These are phyloP conservation scores for Danio choprae DNA, from an alignment of 2,797 vertebrate genomes.

Conservation along the genomic window DNA sequence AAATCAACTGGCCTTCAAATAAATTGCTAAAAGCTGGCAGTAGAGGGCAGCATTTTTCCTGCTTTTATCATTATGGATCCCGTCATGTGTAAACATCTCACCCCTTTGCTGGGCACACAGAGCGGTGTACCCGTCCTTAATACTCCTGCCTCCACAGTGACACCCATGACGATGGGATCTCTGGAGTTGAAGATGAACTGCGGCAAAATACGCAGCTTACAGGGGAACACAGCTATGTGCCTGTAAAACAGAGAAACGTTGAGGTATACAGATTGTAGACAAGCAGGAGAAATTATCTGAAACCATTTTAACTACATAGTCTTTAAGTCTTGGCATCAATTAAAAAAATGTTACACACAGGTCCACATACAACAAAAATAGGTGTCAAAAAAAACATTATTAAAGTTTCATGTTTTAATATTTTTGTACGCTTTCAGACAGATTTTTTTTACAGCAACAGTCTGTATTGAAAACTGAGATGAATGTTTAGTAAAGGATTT, in stretches of 20 bases:
- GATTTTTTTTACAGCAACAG: too few relatives aligned
- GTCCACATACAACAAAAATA: too few relatives aligned
- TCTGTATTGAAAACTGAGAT: too few relatives aligned
- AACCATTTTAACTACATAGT: not conserved
- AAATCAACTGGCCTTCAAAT: not conserved
- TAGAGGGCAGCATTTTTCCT: not conserved
- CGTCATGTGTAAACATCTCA: constrained; percentile 70
- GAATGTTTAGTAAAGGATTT: too few relatives aligned
- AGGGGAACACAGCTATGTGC: constrained; percentile 94
- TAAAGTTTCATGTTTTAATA: too few relatives aligned
- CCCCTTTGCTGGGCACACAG: constrained; percentile 95
- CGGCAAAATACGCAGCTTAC: constrained; percentile 93
- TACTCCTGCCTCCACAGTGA: constrained; percentile 89
- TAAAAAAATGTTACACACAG: too few relatives aligned
- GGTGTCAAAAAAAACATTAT: too few relatives aligned
- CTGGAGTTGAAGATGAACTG: constrained; percentile 99
- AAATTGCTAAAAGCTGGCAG: not conserved
- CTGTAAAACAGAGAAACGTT: constrained; percentile 67
- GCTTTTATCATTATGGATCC: not conserved
- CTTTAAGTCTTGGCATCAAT: not conserved
- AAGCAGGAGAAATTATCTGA: not conserved
- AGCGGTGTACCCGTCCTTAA: constrained; percentile 92
- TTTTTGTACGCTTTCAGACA: too few relatives aligned
- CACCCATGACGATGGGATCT: constrained; percentile 97
- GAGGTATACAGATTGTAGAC: not conserved